Conservation (phyloP, 2,888 invertebrate species). For the Dorcus parallelipipedus region DNA sequence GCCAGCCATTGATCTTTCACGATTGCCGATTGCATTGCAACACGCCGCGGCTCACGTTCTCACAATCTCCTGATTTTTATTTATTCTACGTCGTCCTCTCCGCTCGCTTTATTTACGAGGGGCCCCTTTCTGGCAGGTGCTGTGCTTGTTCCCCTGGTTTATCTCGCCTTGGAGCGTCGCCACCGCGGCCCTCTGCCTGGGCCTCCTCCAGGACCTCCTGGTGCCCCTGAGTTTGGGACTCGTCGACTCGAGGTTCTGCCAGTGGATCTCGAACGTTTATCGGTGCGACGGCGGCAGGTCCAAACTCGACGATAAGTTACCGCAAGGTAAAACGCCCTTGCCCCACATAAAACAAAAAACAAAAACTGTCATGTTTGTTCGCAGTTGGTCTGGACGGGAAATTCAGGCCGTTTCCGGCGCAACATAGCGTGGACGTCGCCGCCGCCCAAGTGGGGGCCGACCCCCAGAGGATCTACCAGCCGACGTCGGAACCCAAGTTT, state of each 20-base stretch:
- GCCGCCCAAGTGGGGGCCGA: slow-evolving; percentile 38
- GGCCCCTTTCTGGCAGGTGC: slow-evolving; percentile 38
- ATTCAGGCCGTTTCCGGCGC: slow-evolving; percentile 55
- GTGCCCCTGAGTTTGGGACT: slow-evolving; percentile 57
- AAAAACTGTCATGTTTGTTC: not conserved
- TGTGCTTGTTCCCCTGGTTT: slow-evolving; percentile 53
- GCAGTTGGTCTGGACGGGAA: slow-evolving; percentile 58
- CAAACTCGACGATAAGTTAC: slow-evolving; percentile 44
- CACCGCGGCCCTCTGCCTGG: slow-evolving; percentile 56
- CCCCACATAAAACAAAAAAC: not conserved
- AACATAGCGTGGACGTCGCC: slow-evolving; percentile 26
- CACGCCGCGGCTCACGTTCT: not conserved
- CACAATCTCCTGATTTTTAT: not conserved
- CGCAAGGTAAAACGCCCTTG: slow-evolving; percentile 39
- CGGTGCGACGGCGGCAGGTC: slow-evolving; percentile 38
- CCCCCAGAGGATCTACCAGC: slow-evolving; percentile 39
- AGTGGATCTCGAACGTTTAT: slow-evolving; percentile 56
- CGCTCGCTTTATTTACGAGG: no score
- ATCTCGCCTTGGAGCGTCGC: slow-evolving; percentile 54
- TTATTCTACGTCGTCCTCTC: slow-evolving; percentile 17
- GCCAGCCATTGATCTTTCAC: not conserved
- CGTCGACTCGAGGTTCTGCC: slow-evolving; percentile 57
- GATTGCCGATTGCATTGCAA: not conserved
- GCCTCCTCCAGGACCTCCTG: slow-evolving; percentile 55
- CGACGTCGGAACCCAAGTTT: slow-evolving; percentile 54